Conservation (phyloP, 2,797 vertebrate genomes). For the Spizella passerina region DNA sequence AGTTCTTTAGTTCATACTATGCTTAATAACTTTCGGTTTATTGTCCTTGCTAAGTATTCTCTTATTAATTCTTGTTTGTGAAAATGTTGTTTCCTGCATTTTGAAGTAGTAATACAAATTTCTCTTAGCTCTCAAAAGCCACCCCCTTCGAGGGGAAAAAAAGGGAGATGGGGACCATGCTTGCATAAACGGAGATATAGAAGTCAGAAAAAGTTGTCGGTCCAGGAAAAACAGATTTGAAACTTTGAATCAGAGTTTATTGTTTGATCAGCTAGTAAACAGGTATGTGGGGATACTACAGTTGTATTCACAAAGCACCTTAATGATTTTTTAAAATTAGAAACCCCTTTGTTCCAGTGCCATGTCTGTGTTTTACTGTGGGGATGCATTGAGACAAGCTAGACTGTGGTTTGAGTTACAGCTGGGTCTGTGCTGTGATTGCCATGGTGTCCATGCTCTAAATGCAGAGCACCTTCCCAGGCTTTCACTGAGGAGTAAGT, state of each 20-base stretch:
- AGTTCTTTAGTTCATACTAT: not conserved
- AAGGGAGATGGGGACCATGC: conserved; percentile 89
- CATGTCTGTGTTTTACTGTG: not conserved
- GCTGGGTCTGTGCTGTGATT: not conserved
- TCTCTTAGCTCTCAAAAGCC: conserved; percentile 89
- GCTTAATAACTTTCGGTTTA: not conserved
- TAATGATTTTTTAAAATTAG: not conserved
- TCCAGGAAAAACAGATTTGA: conserved; percentile 96
- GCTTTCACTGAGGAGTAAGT: not conserved
- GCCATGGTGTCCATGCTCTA: not conserved
- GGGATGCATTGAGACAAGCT: not conserved
- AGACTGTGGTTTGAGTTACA: not conserved
- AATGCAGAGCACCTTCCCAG: not conserved
- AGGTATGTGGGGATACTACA: conserved; percentile 82
- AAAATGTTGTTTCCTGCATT: conserved; percentile 53
- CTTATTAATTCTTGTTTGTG: conserved; percentile 24
- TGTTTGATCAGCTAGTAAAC: conserved; percentile 99
- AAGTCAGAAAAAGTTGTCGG: conserved; percentile 94
- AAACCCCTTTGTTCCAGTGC: conserved; percentile 14
- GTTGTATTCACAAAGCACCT: conserved; percentile 23
- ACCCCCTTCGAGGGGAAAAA: conserved; percentile 86
- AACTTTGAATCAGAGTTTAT: conserved; percentile 96
- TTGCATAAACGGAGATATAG: conserved; percentile 94
- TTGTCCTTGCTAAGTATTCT: conserved; percentile 42
- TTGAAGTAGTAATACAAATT: conserved; percentile 70